Conservation (phyloP, 2,888 invertebrate genomes). For the Xiphydria camelus region DNA sequence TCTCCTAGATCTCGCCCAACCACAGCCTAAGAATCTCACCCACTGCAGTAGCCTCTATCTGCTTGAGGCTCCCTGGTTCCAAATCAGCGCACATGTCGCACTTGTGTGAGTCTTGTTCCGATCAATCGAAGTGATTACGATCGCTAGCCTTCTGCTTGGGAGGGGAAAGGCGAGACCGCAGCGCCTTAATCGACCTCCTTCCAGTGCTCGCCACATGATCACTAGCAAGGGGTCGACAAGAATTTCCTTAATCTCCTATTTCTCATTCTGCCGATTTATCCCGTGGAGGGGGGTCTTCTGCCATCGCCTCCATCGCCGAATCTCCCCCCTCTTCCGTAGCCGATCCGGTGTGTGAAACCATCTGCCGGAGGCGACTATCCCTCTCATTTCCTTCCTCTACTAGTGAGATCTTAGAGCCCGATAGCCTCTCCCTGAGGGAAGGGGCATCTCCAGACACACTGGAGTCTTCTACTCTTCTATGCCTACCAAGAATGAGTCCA, state of each 20-base stretch:
- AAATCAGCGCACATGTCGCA: neutral
- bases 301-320: neutral
- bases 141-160: no score
- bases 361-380: no score
- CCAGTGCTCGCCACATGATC: no score
- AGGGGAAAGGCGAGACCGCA: neutral
- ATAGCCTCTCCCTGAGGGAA: neutral
- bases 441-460: neutral
- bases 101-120: neutral
- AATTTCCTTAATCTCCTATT: no score
- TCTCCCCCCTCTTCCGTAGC: neutral
- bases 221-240: no score
- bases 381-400: no score
- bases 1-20: neutral
- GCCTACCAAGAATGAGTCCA: neutral
- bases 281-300: no score
- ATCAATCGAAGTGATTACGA: no score
- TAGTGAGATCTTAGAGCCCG: no score
- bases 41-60: neutral
- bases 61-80: neutral
- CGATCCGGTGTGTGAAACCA: neutral
- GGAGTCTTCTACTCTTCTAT: neutral
- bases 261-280: no score
- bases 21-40: neutral
- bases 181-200: neutral